These are phyloP conservation scores for Donacobius atricapilla DNA, from an alignment of 2,113 vertebrate genomes.

Conservation along the genomic window DNA sequence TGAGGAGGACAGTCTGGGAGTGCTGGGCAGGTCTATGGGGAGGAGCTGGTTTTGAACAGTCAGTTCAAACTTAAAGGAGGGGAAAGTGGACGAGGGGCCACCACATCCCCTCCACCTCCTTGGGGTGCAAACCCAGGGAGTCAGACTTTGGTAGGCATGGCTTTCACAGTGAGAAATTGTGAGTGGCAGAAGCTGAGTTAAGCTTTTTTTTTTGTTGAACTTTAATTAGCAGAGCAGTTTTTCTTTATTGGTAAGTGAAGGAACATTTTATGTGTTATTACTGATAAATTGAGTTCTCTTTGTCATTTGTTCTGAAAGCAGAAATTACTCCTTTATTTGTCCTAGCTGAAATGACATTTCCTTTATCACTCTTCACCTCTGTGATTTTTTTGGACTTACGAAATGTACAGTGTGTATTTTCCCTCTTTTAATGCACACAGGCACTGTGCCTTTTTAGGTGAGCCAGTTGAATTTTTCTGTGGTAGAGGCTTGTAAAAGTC, in stretches of 20 bases:
- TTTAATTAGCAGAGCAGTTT: slow-evolving; percentile 5
- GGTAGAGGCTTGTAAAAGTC: background rate
- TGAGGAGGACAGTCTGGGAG: background rate
- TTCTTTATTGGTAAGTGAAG: background rate
- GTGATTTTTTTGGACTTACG: background rate
- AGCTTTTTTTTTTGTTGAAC: slow-evolving; percentile 14
- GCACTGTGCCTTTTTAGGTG: background rate
- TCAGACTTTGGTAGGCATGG: background rate
- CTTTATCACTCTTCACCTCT: background rate
- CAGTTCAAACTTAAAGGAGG: background rate
- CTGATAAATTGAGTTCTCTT: slow-evolving; percentile 19
- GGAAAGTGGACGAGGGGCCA: background rate
- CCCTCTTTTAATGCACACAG: background rate
- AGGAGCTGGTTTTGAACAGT: background rate
- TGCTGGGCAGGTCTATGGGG: background rate
- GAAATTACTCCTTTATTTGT: background rate
- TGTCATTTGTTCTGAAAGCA: slow-evolving; percentile 20
- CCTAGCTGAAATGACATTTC: background rate
- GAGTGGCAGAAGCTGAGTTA: background rate
- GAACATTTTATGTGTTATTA: background rate
- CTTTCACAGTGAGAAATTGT: background rate
- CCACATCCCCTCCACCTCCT: background rate
- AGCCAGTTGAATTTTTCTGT: background rate
- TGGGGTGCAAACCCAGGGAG: background rate
- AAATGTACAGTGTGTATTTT: background rate